Base-by-base conservation (phyloP, 2,797 vertebrate genomes). In the Acrossocheilus wenchowensis region DNA sequence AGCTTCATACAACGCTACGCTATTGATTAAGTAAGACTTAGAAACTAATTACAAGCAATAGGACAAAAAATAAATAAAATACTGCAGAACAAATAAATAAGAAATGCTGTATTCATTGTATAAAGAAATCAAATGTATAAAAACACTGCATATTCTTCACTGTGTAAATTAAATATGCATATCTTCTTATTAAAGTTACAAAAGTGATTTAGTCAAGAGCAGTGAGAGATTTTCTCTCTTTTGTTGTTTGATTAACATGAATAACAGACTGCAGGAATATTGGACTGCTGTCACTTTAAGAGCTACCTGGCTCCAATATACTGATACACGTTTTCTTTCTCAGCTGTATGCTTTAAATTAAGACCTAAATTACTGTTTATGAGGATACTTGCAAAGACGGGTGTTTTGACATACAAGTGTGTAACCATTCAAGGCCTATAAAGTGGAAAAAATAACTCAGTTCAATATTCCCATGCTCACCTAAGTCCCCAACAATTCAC, bases 401-500 rank as follows among this genome's bases (percentile, higher is more conserved):
- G 5, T 11, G 5, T 6, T 66, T 15, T 30, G 62, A 34, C 62
- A 26, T 15, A 64, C 11, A 62, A 15, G 9, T n/a, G 9, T 11
- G 10, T 62, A 62, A 62, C 23, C n/a, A 1, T 60, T 60, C 23
- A 60, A n/a, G 9, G 8, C 23, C 8, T 60, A 60, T 21, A n/a
- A 60, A 60, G 57, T 0, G 0, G 23, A 23, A 60, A 60, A 60
- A 60, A 57, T 52, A 52, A 52, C 15, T 6, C 41, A 2, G 9
- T 43, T 43, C 45, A 48, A 48, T 52, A 19, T 2, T 6, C 6
- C 50, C 50, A 52, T 30, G 30, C 30, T 30, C 30, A 30, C 30
- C 30, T 30, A 30, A 30, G 30, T 30, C 30, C 30, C 30, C 26
- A 78, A 78, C 78, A 41, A 75, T 75, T 86, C 64, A 73, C 43